Evolutionary conservation across 1,140 invertebrate species (phyloP).

Genomic region (Sesamia nonagrioides): DNA sequence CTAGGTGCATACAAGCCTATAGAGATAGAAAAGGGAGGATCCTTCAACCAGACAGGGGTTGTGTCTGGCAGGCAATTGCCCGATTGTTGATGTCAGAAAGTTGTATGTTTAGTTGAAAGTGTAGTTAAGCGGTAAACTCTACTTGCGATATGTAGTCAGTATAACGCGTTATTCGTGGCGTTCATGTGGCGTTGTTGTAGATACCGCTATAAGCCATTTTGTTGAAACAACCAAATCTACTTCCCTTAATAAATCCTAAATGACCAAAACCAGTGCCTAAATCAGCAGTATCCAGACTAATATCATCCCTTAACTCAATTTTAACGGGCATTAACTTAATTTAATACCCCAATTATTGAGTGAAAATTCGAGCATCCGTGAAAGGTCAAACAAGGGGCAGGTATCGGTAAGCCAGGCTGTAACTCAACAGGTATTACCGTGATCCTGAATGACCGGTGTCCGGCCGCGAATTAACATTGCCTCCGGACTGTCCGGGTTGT

Average conservation of each 20-base stretch:
- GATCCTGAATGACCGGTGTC: constrained; percentile 74
- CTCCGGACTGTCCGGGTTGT: constrained; percentile 26
- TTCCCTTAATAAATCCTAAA: not conserved
- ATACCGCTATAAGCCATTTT: too few relatives aligned
- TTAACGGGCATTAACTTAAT: constrained; percentile 19
- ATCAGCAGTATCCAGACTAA: not conserved
- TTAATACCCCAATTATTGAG: constrained; percentile 34
- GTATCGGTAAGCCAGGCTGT: constrained; percentile 66
- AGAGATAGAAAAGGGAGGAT: too few relatives aligned
- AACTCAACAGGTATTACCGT: constrained; percentile 83
- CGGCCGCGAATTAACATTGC: constrained; percentile 71
- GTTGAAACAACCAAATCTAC: too few relatives aligned
- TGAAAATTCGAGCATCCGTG: constrained; percentile 20
- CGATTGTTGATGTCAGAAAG: too few relatives aligned
- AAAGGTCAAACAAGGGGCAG: constrained; percentile 54
- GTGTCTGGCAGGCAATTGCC: too few relatives aligned
- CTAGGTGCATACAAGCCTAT: too few relatives aligned
- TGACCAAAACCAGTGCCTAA: not conserved
- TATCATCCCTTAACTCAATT: constrained; percentile 2
- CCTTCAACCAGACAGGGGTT: too few relatives aligned
- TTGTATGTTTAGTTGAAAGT: too few relatives aligned
- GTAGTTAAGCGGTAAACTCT: too few relatives aligned
- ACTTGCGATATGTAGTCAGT: too few relatives aligned
- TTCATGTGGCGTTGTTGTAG: too few relatives aligned
- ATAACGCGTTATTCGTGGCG: too few relatives aligned